These are phyloP conservation scores for Erinaceus europaeus DNA, from an alignment of 2,113 vertebrate genomes.

Conservation along the genomic window DNA sequence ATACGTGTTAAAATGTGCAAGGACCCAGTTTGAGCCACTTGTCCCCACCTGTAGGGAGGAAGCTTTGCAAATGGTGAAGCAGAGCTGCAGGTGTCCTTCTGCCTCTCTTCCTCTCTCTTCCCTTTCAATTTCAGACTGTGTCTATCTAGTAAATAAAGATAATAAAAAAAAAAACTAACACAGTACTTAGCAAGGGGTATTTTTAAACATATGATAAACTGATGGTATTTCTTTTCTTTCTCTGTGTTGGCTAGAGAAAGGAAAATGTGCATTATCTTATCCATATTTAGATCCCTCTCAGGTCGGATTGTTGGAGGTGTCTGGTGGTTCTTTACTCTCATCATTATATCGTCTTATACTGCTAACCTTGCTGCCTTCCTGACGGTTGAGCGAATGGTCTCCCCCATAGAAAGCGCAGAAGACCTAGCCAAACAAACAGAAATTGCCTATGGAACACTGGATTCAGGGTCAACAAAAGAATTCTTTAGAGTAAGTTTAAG, in stretches of 20 bases:
- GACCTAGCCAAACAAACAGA: conserved; percentile 99
- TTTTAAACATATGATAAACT: conserved; percentile 38
- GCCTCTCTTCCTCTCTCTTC: too few species aligned
- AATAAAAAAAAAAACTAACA: background rate
- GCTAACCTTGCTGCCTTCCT: conserved; percentile 99
- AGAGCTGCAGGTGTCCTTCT: too few species aligned
- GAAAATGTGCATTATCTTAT: conserved; percentile 80
- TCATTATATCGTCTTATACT: conserved; percentile 99
- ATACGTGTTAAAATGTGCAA: too few species aligned
- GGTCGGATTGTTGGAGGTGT: conserved; percentile 98
- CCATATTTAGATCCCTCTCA: conserved; percentile 94
- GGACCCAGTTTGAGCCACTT: too few species aligned
- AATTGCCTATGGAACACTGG: conserved; percentile 98
- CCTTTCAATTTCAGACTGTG: too few species aligned
- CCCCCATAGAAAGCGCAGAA: conserved; percentile 98
- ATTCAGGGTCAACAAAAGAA: conserved; percentile 99
- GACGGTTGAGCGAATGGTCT: conserved; percentile 99
- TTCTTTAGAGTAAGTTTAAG: conserved; percentile 94
- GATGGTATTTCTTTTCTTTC: conserved; percentile 26
- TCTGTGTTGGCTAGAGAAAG: conserved; percentile 39
- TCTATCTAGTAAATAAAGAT: too few species aligned
- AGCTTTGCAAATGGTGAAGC: too few species aligned
- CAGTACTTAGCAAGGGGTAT: background rate
- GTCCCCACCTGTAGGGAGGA: too few species aligned
- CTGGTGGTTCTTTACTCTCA: conserved; percentile 99